Base-by-base conservation (phyloP, 2,113 vertebrate species). In the Thamnophis sirtalis region DNA sequence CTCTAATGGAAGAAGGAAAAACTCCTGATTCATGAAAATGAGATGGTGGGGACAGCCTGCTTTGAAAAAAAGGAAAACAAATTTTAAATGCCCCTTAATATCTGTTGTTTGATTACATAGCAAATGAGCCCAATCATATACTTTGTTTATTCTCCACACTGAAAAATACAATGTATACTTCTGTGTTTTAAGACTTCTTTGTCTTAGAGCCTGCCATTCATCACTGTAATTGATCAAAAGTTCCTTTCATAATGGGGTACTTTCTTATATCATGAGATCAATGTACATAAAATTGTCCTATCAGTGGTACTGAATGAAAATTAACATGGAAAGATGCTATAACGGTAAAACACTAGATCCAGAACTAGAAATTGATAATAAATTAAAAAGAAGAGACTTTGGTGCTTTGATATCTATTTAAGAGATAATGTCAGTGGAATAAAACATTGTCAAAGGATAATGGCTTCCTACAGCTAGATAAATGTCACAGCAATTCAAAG, bases 41-140 rank as follows among this genome's bases (percentile, higher is more conserved):
- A 54, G 50, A 80, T 33, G 38, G n/a, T 8, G 24, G 19, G 60
- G 9, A n/a, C 19, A 60, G 21, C 38, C 22, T 93, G 84, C 94
- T 96, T 96, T 91, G 9, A 97, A 96, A 96, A 94, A 68, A 63
- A 92, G 63, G 85, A 91, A n/a, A n/a, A n/a, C n/a, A n/a, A n/a
- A n/a, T n/a, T n/a, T 68, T 63, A 55, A 68, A 50, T 89, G 43
- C 43, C 43, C 87, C 26, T 33, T 84, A 24, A 55, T 89, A 50
- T 93, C 94, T 94, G 58, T 19, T n/a, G 68, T 90, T 90, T 56
- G 63, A 91, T 50, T 94, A 15, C 50, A 95, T 56, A 87, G 48
- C 91, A 96, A 96, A 94, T 88, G 58, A 50, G 15, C 33, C 93
- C 91, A 96, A 92, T 95, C 38, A 92, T 94, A 11, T 51, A 94